Evolutionary conservation across 2,113 vertebrate species (phyloP), one percentile per base, ranked within the genome.

Genomic region (Aleadryas rufinucha): DNA sequence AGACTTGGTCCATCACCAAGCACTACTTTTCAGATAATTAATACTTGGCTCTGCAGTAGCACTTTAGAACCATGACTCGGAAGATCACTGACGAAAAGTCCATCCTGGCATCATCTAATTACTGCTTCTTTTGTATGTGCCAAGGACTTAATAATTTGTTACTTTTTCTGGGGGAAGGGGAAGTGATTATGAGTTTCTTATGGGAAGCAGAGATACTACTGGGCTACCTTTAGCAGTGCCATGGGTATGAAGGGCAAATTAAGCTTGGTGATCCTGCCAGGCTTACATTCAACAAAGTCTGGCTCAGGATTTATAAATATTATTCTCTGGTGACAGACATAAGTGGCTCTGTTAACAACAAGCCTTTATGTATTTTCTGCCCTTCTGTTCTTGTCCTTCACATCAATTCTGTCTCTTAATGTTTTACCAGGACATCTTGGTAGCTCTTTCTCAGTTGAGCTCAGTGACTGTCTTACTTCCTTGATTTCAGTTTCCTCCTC

Each of bases 21-120:
- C 75, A 72, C 94, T 97, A 95, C 97, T 98, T 97, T 98, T 97
- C 90, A 97, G 96, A 84, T 97, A 98, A 98, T 98, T 97, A 97
- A 96, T 97, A 96, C 89, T 97, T 98, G 98, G 97, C 98, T 94
- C n/a, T 30, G 22, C 44, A 71, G 68, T 75, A 90, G 85, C 70
- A 87, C 90, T 97, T 98, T 94, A 94, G 93, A 97, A 96, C 91
- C 90, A 89, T 97, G 97, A 96, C 97, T 98, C 18, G 95, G 22
- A 94, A 96, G 95, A 94, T 95, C 95, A 94, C 92, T 96, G 97
- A 97, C 45, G 31, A 84, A 93, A 97, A 91, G 85, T 97, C 97
- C 93, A 97, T 80, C 85, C 95, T 97, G 97, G 95, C 75, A 89
- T 93, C 68, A 52, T 87, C 79, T 95, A 91, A 93, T 97, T 95